A percentile compares a stretch with the other conserved stretches of the same genome.
Evolutionary conservation across 1,140 invertebrate species (phyloP).

Genomic region (Aporrectodea caliginosa): DNA sequence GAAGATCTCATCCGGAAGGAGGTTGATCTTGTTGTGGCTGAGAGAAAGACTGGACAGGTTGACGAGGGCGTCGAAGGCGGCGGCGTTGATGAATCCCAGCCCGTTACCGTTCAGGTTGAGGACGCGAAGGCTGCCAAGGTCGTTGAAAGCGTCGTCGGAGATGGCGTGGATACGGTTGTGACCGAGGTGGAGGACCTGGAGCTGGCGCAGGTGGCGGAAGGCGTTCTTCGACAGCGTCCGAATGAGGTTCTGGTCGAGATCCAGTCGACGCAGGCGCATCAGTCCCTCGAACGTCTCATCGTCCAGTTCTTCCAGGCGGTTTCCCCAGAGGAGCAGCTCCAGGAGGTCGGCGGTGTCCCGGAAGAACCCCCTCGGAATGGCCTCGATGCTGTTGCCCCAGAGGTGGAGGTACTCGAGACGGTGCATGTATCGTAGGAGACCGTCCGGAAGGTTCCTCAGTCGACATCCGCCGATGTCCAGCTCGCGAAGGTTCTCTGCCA

Average conservation of each 20-base stretch:
- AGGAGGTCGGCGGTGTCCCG: not conserved
- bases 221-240: constrained; percentile 10
- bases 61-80: constrained; percentile 67
- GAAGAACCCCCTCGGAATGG: constrained; percentile 24
- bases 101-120: constrained; percentile 69
- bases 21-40: constrained; percentile 69
- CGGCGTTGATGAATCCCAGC: constrained; percentile 66
- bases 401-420: constrained; percentile 19
- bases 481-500: constrained; percentile 18
- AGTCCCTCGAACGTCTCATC: constrained; percentile 24
- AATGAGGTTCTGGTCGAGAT: constrained; percentile 27
- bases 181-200: constrained; percentile 63
- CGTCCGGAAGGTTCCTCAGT: constrained; percentile 10
- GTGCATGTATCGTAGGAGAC: not conserved
- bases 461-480: constrained; percentile 27
- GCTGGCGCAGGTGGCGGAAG: constrained; percentile 43
- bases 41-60: constrained; percentile 65
- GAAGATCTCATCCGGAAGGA: constrained; percentile 69
- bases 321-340: constrained; percentile 30
- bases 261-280: constrained; percentile 13
- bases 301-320: constrained; percentile 17
- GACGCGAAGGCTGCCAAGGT: constrained; percentile 64
- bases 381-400: constrained; percentile 23
- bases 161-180: constrained; percentile 66
- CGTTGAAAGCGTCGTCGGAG: constrained; percentile 65